Base-by-base conservation (phyloP, 2,888 invertebrate species). In the Fabriciana adippe region DNA sequence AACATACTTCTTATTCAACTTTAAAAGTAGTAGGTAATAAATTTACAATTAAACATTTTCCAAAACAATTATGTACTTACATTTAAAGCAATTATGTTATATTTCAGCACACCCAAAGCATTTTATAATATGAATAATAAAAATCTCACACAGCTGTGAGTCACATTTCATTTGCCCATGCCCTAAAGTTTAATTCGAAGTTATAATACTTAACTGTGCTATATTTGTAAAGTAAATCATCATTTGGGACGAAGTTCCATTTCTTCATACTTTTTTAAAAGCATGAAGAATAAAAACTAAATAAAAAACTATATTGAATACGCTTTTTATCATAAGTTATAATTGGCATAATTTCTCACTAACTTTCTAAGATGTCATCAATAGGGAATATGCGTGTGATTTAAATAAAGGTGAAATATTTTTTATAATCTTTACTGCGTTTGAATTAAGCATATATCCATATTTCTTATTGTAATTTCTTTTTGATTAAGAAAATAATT, bases 261-360 rank as follows among this genome's bases (percentile, higher is more conserved):
- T 48, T 48, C 47, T 59, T 48, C n/a, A 48, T 59, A 48, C 8
- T 15, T 57, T 45, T 45, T 57, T 15, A 47, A 59, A 47, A 13
- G 35, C 11, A 41, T 41, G 1, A 11, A 41, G 35, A 2, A 8
- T 2, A 41, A 41, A 41, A 41, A 41, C 11, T 8, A 41, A 41
- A 41, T 41, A 41, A 41, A 26, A 11, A 11, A 48, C 47, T 31
- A 59, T 31, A 15, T 47, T 21, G 26, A 26, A n/a, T 59, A 51
- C 50, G 26, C 14, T 31, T 60, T 45, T 55, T 61, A 65, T 66
- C 55, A 66, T 57, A 51, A 55, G 56, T 26, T 57, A 66, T 60
- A 71, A 69, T 71, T 71, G 71, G 71, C 71, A 71, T 64, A 21
- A 56, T 64, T 54, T 62, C 66, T 64, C 66, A 64, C 61, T 71